Conservation (phyloP, 37 sponge, comb jelly and placozoan species). For the Cliona cf. orientalis region DNA sequence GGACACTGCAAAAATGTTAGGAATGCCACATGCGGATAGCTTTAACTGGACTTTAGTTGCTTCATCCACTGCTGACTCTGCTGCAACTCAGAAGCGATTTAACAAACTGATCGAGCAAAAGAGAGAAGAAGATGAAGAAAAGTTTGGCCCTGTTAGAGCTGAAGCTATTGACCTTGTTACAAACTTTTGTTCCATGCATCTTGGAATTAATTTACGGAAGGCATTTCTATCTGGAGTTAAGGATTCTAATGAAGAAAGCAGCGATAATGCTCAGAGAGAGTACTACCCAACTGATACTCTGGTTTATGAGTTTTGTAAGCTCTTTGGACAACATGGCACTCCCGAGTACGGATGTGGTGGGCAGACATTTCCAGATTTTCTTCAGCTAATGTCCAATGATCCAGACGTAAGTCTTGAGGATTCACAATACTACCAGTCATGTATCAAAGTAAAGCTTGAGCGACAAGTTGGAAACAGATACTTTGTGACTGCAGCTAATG, state of each 20-base stretch:
- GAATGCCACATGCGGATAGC: conserved; percentile 34
- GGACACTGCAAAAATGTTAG: conserved; percentile 22
- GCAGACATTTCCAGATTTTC: conserved; percentile 20
- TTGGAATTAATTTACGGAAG: conserved; percentile 46
- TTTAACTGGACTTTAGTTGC: conserved; percentile 56
- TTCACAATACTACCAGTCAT: conserved; percentile 7
- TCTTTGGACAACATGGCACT: conserved; percentile 29
- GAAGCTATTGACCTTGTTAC: conserved; percentile 17
- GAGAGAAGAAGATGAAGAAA: conserved; percentile 29
- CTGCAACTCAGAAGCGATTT: conserved; percentile 53
- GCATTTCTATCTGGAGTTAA: conserved; percentile 27
- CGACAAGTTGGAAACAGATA: conserved; percentile 57
- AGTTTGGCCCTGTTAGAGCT: conserved; percentile 25
- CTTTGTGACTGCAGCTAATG: conserved; percentile 52
- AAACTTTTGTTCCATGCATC: conserved; percentile 61
- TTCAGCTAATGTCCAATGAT: not conserved
- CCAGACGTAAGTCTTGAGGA: not conserved
- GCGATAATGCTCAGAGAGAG: not conserved
- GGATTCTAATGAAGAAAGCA: not conserved
- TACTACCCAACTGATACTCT: conserved; percentile 21
- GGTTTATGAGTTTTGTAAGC: conserved; percentile 53
- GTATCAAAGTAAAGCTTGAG: conserved; percentile 3
- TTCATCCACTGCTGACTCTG: conserved; percentile 60
- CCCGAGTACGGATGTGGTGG: conserved; percentile 61
- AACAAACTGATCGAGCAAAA: conserved; percentile 48